Conservation (phyloP, 2,797 vertebrate genomes). For the Holocentrus rufus region DNA sequence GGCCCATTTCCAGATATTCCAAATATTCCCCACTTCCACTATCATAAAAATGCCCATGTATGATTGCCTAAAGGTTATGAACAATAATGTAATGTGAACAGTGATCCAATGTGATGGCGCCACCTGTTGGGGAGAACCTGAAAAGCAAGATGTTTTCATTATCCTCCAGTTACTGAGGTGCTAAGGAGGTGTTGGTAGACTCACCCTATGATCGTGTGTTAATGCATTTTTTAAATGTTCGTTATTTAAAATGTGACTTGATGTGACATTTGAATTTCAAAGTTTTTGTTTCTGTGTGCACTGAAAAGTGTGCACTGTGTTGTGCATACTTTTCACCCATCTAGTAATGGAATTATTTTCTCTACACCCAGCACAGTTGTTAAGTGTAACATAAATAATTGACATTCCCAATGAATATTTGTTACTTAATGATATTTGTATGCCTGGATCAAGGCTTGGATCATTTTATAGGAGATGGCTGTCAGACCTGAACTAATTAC, state of each 20-base stretch:
- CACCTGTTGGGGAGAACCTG: slow-evolving; percentile 10
- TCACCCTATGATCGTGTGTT: not conserved
- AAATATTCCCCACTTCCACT: slow-evolving; percentile 34
- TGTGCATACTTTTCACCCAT: slow-evolving; percentile 26
- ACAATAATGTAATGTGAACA: not conserved
- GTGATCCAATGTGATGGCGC: slow-evolving; percentile 1
- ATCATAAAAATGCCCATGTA: slow-evolving; percentile 6
- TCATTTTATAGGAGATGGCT: too few relatives aligned
- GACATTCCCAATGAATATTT: slow-evolving; percentile 6
- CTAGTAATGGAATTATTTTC: not conserved
- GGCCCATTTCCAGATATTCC: slow-evolving; percentile 28
- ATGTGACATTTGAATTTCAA: slow-evolving; percentile 42
- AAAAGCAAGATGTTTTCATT: slow-evolving; percentile 17
- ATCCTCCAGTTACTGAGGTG: slow-evolving; percentile 39
- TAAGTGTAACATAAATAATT: slow-evolving; percentile 10
- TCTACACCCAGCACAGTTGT: not conserved
- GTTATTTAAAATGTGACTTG: slow-evolving; percentile 31
- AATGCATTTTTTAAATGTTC: slow-evolving; percentile 12
- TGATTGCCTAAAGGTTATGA: not conserved
- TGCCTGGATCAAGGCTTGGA: not conserved
- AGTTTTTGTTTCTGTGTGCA: slow-evolving; percentile 3
- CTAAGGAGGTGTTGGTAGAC: slow-evolving; percentile 33
- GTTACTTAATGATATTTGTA: not conserved
- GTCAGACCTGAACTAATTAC: too few relatives aligned
- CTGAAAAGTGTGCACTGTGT: not conserved